A percentile compares a stretch with the other conserved stretches of the same genome.
Conservation (phyloP, 2,113 vertebrate species). For the Syngnathoides biaculeatus region DNA sequence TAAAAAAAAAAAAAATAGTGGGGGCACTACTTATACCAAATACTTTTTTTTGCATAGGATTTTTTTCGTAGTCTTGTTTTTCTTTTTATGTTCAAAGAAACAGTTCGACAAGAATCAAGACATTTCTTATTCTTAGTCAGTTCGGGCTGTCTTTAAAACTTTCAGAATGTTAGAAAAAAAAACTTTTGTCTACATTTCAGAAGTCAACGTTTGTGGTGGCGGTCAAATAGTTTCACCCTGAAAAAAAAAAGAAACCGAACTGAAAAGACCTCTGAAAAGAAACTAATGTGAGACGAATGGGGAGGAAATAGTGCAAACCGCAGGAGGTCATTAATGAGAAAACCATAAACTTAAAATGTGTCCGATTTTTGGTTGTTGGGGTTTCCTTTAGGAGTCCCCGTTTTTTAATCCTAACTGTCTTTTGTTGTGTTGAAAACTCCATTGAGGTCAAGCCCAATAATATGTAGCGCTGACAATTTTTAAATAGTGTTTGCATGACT, state of each 20-base stretch:
- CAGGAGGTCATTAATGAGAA: conserved; percentile 66
- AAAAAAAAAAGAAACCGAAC: conserved; percentile 48
- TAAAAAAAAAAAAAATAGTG: too few relatives aligned
- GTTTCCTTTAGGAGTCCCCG: conserved; percentile 25
- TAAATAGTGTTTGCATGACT: conserved; percentile 42
- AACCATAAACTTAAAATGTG: conserved; percentile 48
- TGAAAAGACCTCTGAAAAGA: conserved; percentile 48
- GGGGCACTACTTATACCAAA: too few relatives aligned
- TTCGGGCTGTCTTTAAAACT: not conserved
- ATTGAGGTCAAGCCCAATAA: conserved; percentile 35
- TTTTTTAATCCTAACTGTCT: conserved; percentile 4
- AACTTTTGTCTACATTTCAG: conserved; percentile 4
- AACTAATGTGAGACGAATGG: conserved; percentile 64
- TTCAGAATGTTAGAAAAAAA: not conserved
- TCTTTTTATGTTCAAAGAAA: not conserved
- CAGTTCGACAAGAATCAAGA: not conserved
- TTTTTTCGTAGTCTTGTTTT: too few relatives aligned
- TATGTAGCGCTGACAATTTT: conserved; percentile 42
- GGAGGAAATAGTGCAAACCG: conserved; percentile 59
- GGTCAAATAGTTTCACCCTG: conserved; percentile 19
- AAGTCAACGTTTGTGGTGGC: conserved; percentile 13
- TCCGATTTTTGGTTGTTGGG: conserved; percentile 18
- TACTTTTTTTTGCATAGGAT: too few relatives aligned
- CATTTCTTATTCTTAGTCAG: not conserved
- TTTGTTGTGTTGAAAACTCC: conserved; percentile 27